A percentile compares a stretch with the other conserved stretches of the same genome.
These are phyloP conservation scores for Berghia stephanieae DNA, from an alignment of 1,140 invertebrate genomes.

Conservation along the genomic window DNA sequence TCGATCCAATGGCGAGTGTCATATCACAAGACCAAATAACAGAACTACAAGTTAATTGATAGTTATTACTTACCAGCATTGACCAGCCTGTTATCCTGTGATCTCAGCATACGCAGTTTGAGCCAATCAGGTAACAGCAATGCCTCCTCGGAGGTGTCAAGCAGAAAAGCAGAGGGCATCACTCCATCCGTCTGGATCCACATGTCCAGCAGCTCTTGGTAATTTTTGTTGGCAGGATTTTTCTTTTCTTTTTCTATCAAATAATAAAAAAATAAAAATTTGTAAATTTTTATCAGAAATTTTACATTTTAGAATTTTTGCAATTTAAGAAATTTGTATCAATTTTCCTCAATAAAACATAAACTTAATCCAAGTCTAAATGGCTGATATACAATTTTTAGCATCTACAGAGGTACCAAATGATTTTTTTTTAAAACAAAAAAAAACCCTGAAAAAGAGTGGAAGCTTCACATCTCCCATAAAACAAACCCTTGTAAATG, in stretches of 20 bases:
- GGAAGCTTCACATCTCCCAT: too few species aligned
- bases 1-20: too few species aligned
- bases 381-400: too few species aligned
- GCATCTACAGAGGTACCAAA: too few species aligned
- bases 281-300: neutral
- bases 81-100: constrained; percentile 81
- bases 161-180: constrained; percentile 80
- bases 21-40: too few species aligned
- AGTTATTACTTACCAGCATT: constrained; percentile 71
- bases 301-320: neutral
- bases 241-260: constrained; percentile 11
- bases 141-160: constrained; percentile 87
- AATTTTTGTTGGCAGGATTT: constrained; percentile 44
- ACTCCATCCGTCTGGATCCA: constrained; percentile 69
- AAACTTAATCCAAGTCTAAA: too few species aligned
- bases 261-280: neutral
- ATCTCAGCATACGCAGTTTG: constrained; percentile 91
- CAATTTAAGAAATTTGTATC: too few species aligned
- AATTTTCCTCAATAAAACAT: too few species aligned
- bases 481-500: too few species aligned
- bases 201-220: constrained; percentile 77
- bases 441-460: too few species aligned
- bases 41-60: neutral
- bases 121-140: constrained; percentile 92
- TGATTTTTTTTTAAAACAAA: too few species aligned